Evolutionary conservation across 2,113 vertebrate species (phyloP), one percentile per base, ranked within the genome.

Genomic region (Podarcis cretensis): DNA sequence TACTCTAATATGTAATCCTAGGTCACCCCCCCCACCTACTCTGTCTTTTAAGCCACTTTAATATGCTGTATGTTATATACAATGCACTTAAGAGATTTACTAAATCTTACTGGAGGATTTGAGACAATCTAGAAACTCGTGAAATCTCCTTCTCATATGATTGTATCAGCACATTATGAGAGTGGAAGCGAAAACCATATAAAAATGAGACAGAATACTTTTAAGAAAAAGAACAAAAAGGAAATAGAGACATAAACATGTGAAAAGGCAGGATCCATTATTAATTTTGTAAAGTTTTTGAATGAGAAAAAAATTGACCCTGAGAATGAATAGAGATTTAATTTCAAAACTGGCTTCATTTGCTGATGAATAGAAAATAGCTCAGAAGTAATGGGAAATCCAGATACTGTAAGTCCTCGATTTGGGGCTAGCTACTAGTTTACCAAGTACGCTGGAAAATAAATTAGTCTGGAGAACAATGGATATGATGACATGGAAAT

Each of bases 391-490:
- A 91, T 63, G 89, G 93, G 83, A 88, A 81, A 92, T 79, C 88
- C 94, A 87, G 92, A 89, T 71, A 12, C n/a, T 89, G 87, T 92
- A 91, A 94, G 86, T 88, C 92, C 91, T 95, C 92, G 91, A 92
- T 93, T 90, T 43, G 81, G 89, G 86, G 86, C 92, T 94, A 94
- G 94, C 93, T 94, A 93, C 91, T 77, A 77, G 89, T 92, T 95
- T 92, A 90, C 91, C 91, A 90, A 94, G 87, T 91, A 92, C 93
- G 93, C 88, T 54, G 91, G 91, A 85, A 95, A 93, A 93, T 95
- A 95, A 95, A 95, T 94, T 94, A 94, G 92, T 90, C 80, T 87
- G 83, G 84, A 87, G 89, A 94, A 94, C 92, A 93, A 95, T 93
- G 79, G 81, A 93, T 91, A 95, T 54, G 23, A 16, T 63, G 10